phyloP scores from a whole-genome alignment of 2,888 invertebrate species.

The Aricia artaxerxes region DNA sequence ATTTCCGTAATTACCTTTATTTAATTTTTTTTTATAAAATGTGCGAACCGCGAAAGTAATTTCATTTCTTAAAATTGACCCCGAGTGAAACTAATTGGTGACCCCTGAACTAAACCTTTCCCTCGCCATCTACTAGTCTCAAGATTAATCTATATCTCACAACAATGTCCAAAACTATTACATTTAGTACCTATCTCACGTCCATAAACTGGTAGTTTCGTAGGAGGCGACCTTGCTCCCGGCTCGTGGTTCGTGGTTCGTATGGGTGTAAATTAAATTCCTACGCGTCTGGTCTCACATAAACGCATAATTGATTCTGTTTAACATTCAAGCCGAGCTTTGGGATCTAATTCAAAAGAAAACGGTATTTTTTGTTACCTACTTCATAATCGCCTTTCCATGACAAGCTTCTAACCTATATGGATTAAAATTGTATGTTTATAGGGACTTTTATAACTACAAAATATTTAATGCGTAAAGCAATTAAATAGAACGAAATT shows the following conservation, averaged over 20 bases:
- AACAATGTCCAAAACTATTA: background rate
- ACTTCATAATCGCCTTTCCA: background rate
- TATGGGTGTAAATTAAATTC: conserved; percentile 20
- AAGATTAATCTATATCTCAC: background rate
- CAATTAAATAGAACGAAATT: background rate
- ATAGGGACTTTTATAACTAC: background rate
- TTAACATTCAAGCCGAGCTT: background rate
- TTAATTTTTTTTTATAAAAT: no score
- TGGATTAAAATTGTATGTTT: no score
- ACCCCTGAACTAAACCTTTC: background rate
- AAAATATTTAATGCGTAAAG: background rate
- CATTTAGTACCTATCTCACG: conserved; percentile 2
- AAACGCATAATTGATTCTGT: background rate
- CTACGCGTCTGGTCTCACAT: background rate
- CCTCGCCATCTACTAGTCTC: no score
- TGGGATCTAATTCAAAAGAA: background rate
- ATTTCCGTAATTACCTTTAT: no score
- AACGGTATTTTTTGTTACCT: background rate
- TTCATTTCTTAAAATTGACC: no score
- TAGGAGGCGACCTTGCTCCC: conserved; percentile 16
- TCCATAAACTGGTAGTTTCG: conserved; percentile 14
- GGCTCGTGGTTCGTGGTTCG: background rate
- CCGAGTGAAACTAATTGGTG: no score
- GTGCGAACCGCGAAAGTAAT: no score
- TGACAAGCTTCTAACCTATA: background rate